phyloP scores from a whole-genome alignment of 2,888 invertebrate species.

The Phania funesta region DNA sequence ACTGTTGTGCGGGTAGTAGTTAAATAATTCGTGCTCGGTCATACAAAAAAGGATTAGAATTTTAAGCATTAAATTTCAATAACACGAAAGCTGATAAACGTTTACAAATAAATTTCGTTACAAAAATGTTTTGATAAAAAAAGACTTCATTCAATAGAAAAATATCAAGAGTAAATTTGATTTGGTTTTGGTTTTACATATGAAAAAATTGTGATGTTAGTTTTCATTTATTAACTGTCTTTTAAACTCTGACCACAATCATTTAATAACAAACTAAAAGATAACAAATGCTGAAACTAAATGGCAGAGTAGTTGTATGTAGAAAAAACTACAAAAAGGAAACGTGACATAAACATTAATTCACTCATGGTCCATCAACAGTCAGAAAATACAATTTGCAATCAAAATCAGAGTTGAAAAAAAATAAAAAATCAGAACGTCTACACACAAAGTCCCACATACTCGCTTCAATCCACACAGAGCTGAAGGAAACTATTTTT shows the following conservation, averaged over 20 bases:
- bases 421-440: not conserved
- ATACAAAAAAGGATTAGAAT: slow-evolving; percentile 41
- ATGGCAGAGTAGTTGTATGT: slow-evolving; percentile 15
- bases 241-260: slow-evolving; percentile 59
- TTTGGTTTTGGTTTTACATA: not conserved
- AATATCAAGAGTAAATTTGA: not conserved
- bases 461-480: not conserved
- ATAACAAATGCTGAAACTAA: slow-evolving; percentile 17
- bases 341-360: slow-evolving; percentile 66
- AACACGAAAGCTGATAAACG: not conserved
- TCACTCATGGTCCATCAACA: slow-evolving; percentile 53
- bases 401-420: slow-evolving; percentile 62
- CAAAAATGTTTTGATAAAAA: not conserved
- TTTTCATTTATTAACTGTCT: slow-evolving; percentile 62
- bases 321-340: not conserved
- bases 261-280: slow-evolving; percentile 37
- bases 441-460: not conserved
- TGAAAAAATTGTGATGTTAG: not conserved
- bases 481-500: too few species aligned
- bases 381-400: slow-evolving; percentile 67
- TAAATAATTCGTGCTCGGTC: slow-evolving; percentile 36
- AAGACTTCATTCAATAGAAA: not conserved
- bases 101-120: not conserved
- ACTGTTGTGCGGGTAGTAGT: not conserved
- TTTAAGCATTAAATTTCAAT: slow-evolving; percentile 20